Conservation (phyloP, 1,140 invertebrate genomes). For the Halictus rubicundus region DNA sequence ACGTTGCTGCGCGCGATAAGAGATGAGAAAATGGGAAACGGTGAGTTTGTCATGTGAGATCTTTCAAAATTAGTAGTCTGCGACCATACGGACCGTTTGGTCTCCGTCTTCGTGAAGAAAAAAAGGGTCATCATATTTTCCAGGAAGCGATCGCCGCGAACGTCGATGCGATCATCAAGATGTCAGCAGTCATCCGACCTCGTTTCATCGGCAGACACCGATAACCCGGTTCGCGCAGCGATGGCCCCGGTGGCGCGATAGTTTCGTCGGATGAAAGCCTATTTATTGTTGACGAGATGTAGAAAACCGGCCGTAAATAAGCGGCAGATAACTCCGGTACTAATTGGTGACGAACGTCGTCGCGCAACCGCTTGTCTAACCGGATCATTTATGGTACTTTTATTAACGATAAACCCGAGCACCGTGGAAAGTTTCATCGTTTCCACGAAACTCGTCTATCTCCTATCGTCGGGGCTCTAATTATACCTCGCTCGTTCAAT, state of each 20-base stretch:
- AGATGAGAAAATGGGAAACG: too few relatives aligned
- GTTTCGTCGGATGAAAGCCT: conserved; percentile 11
- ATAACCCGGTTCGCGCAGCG: conserved; percentile 36
- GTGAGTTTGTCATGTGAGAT: not conserved
- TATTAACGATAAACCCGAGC: conserved; percentile 11
- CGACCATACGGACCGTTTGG: conserved; percentile 15
- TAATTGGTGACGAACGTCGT: conserved; percentile 37
- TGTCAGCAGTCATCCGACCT: conserved; percentile 26
- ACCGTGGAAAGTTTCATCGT: conserved; percentile 9
- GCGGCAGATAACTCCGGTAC: conserved; percentile 32
- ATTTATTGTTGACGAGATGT: conserved; percentile 7
- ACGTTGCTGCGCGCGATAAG: too few relatives aligned
- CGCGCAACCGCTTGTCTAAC: conserved; percentile 27
- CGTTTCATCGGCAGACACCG: conserved; percentile 12
- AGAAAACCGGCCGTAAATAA: conserved; percentile 22
- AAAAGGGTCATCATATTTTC: conserved; percentile 1
- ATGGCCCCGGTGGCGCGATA: conserved; percentile 31
- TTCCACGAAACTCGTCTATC: not conserved
- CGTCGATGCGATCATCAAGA: not conserved
- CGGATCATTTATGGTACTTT: conserved; percentile 21
- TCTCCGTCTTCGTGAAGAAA: not conserved
- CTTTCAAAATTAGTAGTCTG: not conserved
- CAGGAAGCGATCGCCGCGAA: conserved; percentile 5
- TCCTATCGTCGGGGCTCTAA: not conserved
- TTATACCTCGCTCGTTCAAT: not conserved